Conservation (phyloP, 2,797 vertebrate species). For the Monodelphis domestica region DNA sequence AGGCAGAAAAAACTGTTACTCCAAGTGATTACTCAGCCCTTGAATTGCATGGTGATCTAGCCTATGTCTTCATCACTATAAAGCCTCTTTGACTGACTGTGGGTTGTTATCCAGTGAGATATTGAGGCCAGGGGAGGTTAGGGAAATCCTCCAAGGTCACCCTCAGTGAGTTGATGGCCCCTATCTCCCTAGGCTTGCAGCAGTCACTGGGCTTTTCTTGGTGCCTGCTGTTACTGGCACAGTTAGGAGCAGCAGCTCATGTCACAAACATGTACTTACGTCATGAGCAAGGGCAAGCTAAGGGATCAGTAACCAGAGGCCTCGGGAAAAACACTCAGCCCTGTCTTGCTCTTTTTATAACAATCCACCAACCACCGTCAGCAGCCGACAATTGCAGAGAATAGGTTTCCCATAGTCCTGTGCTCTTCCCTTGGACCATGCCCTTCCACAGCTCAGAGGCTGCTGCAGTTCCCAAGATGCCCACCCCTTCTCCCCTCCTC, state of each 20-base stretch:
- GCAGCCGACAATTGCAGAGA: neutral
- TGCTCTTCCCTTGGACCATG: neutral
- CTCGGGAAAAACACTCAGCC: neutral
- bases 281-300: neutral
- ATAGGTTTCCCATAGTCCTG: neutral
- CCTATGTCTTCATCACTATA: neutral
- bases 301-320: neutral
- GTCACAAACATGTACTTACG: slow-evolving; percentile 10
- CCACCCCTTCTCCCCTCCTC: neutral
- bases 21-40: neutral
- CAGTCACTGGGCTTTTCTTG: neutral
- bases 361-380: neutral
- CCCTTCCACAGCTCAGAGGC: neutral
- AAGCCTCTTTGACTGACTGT: neutral
- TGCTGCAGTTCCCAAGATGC: neutral
- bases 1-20: neutral
- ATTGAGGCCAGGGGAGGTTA: neutral
- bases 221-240: neutral
- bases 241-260: neutral
- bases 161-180: neutral
- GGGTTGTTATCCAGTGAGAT: neutral
- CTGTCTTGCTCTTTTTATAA: neutral
- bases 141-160: neutral
- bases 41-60: neutral
- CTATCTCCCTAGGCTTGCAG: neutral